These are phyloP conservation scores for Myotis daubentonii DNA, from an alignment of 2,797 vertebrate genomes.

Conservation along the genomic window DNA sequence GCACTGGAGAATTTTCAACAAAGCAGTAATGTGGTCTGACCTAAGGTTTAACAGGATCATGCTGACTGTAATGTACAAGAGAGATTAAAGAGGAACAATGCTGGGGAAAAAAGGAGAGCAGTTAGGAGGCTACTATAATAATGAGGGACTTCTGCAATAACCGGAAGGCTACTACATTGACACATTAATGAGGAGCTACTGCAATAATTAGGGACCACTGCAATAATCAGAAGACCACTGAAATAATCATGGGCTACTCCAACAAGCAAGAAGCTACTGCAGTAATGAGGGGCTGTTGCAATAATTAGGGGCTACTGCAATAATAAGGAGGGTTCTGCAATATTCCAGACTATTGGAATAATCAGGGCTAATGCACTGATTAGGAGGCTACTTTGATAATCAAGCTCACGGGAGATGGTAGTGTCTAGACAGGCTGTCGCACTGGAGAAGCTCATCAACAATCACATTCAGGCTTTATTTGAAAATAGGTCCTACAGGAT, in stretches of 20 bases:
- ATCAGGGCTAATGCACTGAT: not conserved
- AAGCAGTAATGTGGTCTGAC: not conserved
- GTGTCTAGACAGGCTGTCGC: not conserved
- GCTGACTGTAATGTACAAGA: not conserved
- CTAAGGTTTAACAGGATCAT: not conserved
- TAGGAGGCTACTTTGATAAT: not conserved
- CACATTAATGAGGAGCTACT: not conserved
- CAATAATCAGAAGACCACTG: not conserved
- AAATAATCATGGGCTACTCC: not conserved
- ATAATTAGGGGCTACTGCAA: not conserved
- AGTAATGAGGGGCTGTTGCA: not conserved
- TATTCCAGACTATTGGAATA: not conserved
- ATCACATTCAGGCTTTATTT: not conserved
- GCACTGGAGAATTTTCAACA: not conserved
- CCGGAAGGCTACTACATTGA: not conserved
- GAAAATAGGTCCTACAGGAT: not conserved
- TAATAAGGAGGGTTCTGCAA: not conserved
- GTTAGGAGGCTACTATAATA: not conserved
- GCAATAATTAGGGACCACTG: not conserved
- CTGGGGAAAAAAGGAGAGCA: not conserved
- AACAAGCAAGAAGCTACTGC: not conserved
- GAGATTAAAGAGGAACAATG: not conserved
- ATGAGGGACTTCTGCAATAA: not conserved
- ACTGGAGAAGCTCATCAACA: not conserved
- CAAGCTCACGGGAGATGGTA: not conserved